phyloP scores from a whole-genome alignment of 2,113 vertebrate genomes.

The Anarhynchus alexandrinus region DNA sequence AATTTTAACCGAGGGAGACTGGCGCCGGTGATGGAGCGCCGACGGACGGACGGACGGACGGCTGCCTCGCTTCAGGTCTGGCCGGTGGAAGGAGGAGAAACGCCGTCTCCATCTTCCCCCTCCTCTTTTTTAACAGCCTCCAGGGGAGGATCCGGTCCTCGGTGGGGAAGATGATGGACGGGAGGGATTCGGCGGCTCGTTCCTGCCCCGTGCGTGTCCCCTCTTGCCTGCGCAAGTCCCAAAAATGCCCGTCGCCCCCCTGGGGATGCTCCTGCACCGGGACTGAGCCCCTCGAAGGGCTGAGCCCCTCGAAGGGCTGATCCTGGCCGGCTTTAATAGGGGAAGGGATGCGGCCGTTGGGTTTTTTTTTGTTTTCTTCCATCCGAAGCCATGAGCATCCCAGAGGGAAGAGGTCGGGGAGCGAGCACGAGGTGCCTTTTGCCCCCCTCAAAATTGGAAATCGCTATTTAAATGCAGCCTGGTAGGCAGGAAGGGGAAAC shows the following conservation, averaged over 20 bases:
- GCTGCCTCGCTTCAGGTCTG: not conserved
- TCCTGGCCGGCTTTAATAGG: not conserved
- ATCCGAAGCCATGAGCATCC: fast-evolving
- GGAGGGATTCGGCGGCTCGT: not conserved
- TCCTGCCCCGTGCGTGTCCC: not conserved
- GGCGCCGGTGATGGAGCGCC: not conserved
- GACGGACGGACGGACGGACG: not conserved
- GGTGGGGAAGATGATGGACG: not conserved
- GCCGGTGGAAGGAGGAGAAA: not conserved
- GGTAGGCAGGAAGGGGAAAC: not conserved
- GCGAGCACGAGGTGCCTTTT: not conserved
- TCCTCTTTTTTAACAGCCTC: not conserved
- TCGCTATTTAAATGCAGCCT: not conserved
- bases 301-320: not conserved
- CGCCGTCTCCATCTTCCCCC: not conserved
- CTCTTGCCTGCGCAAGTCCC: not conserved
- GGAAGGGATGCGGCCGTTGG: fast-evolving
- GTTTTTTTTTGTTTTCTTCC: not conserved
- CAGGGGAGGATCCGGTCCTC: not conserved
- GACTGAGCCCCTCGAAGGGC: not conserved
- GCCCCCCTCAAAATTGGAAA: not conserved
- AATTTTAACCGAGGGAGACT: not conserved
- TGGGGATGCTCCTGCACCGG: not conserved
- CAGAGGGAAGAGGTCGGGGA: fast-evolving
- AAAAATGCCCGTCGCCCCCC: fast-evolving